Percentiles rank a stretch among this genome's conserved stretches.
These are phyloP conservation scores for Halictus rubicundus DNA, from an alignment of 1,140 invertebrate species.

Conservation along the genomic window DNA sequence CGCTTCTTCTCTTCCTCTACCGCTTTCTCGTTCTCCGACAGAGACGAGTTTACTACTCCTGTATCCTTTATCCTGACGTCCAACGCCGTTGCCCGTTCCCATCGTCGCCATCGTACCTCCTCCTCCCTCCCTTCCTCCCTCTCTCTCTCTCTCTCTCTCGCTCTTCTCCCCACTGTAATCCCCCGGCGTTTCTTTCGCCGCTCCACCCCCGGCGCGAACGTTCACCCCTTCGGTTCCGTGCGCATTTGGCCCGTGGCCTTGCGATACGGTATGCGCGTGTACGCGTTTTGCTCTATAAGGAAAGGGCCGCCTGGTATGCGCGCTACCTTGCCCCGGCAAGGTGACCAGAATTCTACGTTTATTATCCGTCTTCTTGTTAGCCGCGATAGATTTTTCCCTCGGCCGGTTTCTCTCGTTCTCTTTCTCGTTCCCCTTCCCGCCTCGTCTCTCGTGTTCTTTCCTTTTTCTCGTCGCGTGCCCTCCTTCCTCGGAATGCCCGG, in stretches of 20 bases:
- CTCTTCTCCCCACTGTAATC: too few relatives aligned
- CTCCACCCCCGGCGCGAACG: conserved; percentile 35
- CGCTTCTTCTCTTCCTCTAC: conserved; percentile 9
- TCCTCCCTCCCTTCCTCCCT: neutral
- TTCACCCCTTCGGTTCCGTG: conserved; percentile 20
- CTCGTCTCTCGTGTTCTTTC: neutral
- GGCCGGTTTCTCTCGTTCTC: too few relatives aligned
- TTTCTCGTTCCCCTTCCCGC: neutral
- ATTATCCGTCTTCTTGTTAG: neutral
- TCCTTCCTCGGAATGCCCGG: neutral
- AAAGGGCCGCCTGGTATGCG: conserved; percentile 25
- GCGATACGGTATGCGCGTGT: conserved; percentile 21
- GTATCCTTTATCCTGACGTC: conserved; percentile 28
- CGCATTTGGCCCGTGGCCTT: conserved; percentile 29
- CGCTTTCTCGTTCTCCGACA: conserved; percentile 3
- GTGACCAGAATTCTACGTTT: conserved; percentile 24
- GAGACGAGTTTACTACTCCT: neutral
- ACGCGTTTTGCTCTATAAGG: conserved; percentile 15
- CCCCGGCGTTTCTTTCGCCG: conserved; percentile 19
- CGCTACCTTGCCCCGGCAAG: conserved; percentile 15
- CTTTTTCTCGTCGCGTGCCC: too few relatives aligned
- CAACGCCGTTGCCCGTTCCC: conserved; percentile 17
- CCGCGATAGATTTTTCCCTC: neutral
- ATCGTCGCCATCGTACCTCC: neutral
- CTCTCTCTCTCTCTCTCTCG: too few relatives aligned